phyloP scores from a whole-genome alignment of 1,140 invertebrate genomes.

The Lycorma delicatula region DNA sequence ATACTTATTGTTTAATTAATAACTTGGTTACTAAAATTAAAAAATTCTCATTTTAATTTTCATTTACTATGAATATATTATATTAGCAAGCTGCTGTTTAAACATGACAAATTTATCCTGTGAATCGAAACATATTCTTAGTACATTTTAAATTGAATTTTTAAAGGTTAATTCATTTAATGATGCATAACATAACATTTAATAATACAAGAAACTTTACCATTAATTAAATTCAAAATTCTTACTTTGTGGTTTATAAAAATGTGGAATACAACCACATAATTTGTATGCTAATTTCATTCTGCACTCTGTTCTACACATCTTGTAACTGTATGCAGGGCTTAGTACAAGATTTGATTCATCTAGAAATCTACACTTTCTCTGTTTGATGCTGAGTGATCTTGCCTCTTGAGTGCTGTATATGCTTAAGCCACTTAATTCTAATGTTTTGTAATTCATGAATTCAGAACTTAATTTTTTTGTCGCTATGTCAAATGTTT shows the following conservation, averaged over 20 bases:
- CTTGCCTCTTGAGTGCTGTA: conserved; percentile 35
- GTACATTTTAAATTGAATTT: background rate
- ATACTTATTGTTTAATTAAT: too few relatives aligned
- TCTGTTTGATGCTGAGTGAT: conserved; percentile 44
- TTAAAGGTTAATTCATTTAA: conserved; percentile 2
- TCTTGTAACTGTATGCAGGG: conserved; percentile 52
- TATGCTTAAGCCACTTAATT: conserved; percentile 36
- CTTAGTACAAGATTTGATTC: conserved; percentile 51
- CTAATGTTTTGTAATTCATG: conserved; percentile 36
- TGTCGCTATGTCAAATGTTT: conserved; percentile 48
- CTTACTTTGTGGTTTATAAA: conserved; percentile 45
- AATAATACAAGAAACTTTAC: background rate
- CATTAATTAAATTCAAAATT: conserved; percentile 4
- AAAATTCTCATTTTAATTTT: too few relatives aligned
- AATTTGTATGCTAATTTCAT: conserved; percentile 45
- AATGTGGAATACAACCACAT: conserved; percentile 55
- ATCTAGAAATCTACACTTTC: conserved; percentile 52
- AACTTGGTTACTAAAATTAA: too few relatives aligned
- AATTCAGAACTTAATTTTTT: conserved; percentile 42
- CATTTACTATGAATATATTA: background rate
- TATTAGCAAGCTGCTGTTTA: background rate
- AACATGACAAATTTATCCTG: background rate
- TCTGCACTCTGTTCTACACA: conserved; percentile 56
- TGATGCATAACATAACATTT: background rate
- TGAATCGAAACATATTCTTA: background rate